Evolutionary conservation across 1,140 invertebrate genomes (phyloP).

Genomic region (Papilio dardanus): DNA sequence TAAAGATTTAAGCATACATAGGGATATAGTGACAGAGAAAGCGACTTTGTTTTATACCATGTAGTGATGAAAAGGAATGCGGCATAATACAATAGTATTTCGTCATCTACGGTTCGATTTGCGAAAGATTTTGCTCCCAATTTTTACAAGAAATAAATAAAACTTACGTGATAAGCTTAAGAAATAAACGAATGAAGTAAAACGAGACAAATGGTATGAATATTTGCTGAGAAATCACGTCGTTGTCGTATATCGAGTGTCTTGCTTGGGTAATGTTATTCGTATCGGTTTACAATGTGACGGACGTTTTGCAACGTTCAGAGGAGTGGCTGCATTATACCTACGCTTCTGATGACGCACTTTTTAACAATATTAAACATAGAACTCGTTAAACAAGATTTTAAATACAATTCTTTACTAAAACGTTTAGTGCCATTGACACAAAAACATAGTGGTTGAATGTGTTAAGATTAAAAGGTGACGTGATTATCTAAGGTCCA

Average conservation of each 20-base stretch:
- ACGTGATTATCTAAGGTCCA: not conserved
- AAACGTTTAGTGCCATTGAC: not conserved
- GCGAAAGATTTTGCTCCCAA: not conserved
- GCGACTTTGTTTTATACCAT: no score
- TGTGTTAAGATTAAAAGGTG: not conserved
- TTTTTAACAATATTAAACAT: not conserved
- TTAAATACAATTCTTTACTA: no score
- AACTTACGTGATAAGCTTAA: constrained; percentile 1
- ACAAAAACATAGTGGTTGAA: no score
- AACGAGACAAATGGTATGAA: not conserved
- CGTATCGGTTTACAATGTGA: not conserved
- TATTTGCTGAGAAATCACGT: not conserved
- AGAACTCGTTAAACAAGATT: not conserved
- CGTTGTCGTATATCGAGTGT: not conserved
- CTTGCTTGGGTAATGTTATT: not conserved
- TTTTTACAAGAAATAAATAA: not conserved
- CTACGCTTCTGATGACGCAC: not conserved
- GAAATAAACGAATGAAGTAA: not conserved
- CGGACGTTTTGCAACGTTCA: not conserved
- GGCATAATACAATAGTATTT: no score
- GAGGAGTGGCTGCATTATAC: not conserved
- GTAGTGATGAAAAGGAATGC: no score
- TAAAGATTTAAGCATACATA: no score
- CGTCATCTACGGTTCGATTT: no score
- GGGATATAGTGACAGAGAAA: no score